phyloP scores from a whole-genome alignment of 1,140 invertebrate genomes.

The Drosophila erecta region DNA sequence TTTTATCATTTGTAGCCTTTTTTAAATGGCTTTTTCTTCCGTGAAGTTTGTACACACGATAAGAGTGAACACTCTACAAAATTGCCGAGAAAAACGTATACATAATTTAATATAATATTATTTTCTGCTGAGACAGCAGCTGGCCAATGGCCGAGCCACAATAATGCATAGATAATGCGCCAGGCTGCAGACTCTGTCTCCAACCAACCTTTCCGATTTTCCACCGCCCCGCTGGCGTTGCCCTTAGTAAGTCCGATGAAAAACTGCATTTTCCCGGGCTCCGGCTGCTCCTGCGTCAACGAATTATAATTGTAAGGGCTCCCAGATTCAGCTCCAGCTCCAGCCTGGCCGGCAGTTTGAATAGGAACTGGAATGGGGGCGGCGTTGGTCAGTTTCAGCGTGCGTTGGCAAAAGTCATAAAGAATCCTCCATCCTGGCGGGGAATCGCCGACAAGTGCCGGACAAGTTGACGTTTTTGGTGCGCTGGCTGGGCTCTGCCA shows the following conservation, averaged over 20 bases:
- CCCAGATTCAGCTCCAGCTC: not conserved
- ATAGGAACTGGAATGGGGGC: not conserved
- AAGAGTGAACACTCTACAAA: conserved; percentile 31
- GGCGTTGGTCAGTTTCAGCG: conserved; percentile 37
- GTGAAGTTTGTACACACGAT: not conserved
- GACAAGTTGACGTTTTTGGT: conserved; percentile 63
- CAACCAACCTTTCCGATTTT: conserved; percentile 9
- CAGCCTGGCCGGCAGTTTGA: not conserved
- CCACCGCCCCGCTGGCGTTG: not conserved
- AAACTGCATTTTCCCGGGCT: conserved; percentile 37
- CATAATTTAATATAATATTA: conserved; percentile 66
- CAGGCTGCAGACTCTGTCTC: conserved; percentile 10
- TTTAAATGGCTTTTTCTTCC: not conserved
- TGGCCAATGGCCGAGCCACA: conserved; percentile 39
- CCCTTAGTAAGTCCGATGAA: conserved; percentile 6
- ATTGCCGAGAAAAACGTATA: conserved; percentile 42
- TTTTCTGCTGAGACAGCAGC: conserved; percentile 47
- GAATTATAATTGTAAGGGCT: conserved; percentile 62
- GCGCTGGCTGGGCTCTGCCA: conserved; percentile 5
- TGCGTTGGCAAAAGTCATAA: conserved; percentile 61
- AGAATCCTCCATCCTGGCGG: conserved; percentile 17
- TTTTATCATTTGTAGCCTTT: no score
- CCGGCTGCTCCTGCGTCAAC: conserved; percentile 46
- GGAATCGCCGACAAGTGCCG: conserved; percentile 38
- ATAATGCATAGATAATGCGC: conserved; percentile 55